Evolutionary conservation across 2,888 invertebrate species (phyloP), one percentile per base, ranked within the genome.

Genomic region (Diarsia mendica): DNA sequence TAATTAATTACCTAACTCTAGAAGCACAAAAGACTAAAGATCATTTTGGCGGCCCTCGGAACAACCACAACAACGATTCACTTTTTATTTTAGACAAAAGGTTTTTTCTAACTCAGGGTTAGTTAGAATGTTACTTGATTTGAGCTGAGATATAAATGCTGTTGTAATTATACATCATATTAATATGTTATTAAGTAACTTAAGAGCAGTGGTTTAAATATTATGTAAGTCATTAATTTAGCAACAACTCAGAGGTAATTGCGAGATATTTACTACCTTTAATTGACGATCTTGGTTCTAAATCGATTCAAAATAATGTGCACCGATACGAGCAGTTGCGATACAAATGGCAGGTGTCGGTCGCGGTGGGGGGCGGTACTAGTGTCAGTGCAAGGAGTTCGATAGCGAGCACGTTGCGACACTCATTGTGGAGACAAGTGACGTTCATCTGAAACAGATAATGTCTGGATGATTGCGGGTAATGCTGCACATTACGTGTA

Each of bases 271-370:
- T 33, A 83, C 51, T 74, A 23, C 53, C 58, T 64, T 23, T 83
- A 68, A 83, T 79, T 75, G 66, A 53, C 46, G 75, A 64, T 61
- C 60, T 64, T 10, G 75, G 67, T 44, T 79, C 44, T 79, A 70
- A 75, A 82, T 70, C 48, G 46, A 83, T 82, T 71, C 33, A 49
- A 49, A 55, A 65, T 79, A 75, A 83, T 79, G 70, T 51, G 53
- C 46, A 6, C 2, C 53, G 49, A 49, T 46, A 49, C 23, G 46
- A 48, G 33, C 39, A 23, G 46, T 69, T 70, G 63, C 74, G 58
- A 49, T 28, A 69, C n/a, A 6, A 48, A 51, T 53, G 20, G 28
- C 18, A 13, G 67, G 9, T 61, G 15, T 49, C 15, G 48, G n/a
- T 49, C 44, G 69, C 23, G 61, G 18, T 11, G 23, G 58, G 28